Percentiles rank a stretch among this genome's conserved stretches.
Conservation (phyloP, 2,888 invertebrate genomes). For the Piscicola geometra region DNA sequence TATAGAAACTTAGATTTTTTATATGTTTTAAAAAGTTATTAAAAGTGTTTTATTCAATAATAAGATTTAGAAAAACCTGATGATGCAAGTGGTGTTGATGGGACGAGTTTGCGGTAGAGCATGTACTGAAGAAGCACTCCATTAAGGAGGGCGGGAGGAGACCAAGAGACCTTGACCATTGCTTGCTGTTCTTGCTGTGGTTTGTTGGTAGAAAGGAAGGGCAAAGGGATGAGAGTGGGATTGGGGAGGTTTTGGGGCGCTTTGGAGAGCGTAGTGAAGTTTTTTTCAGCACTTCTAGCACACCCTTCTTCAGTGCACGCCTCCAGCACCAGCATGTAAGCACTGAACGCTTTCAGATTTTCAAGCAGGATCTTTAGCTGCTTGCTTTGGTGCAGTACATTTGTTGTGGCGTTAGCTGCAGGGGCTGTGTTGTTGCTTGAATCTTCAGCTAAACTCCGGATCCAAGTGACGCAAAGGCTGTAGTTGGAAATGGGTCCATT, state of each 20-base stretch:
- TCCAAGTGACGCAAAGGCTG: background rate
- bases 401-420: too few relatives aligned
- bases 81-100: too few relatives aligned
- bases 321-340: background rate
- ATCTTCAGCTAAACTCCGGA: too few relatives aligned
- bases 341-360: background rate
- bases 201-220: background rate
- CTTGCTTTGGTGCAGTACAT: too few relatives aligned
- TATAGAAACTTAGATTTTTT: too few relatives aligned
- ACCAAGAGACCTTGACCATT: background rate
- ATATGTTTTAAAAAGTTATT: too few relatives aligned
- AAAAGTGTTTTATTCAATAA: too few relatives aligned
- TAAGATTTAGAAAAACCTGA: too few relatives aligned
- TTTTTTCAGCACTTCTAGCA: background rate
- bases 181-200: background rate
- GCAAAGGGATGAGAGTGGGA: background rate
- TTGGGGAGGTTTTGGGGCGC: background rate
- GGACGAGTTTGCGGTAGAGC: too few relatives aligned
- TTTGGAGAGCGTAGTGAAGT: background rate
- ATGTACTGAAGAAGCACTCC: background rate
- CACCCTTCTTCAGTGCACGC: conserved; percentile 8
- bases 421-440: too few relatives aligned
- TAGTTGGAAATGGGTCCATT: background rate
- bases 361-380: too few relatives aligned
- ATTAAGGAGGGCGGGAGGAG: background rate